Conservation (phyloP, 1,140 invertebrate species). For the Solenopsis invicta region DNA sequence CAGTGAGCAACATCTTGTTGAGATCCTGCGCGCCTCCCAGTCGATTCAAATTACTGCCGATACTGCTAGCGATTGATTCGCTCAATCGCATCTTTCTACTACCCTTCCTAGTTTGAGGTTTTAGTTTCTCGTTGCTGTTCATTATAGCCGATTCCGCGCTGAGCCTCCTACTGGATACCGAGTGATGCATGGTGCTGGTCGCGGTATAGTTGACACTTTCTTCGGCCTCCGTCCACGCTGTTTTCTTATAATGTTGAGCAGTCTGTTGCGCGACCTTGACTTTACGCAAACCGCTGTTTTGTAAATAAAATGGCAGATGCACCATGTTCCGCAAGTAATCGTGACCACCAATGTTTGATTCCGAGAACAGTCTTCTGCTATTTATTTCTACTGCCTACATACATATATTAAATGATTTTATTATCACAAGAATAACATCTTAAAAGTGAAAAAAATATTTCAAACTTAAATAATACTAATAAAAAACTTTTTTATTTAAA, state of each 20-base stretch:
- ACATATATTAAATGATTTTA: conserved; percentile 17
- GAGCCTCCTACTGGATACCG: conserved; percentile 91
- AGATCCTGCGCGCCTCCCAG: conserved; percentile 91
- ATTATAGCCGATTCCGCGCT: conserved; percentile 93
- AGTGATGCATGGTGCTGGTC: conserved; percentile 86
- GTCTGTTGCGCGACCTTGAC: conserved; percentile 95
- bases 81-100: conserved; percentile 92
- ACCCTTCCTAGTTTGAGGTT: conserved; percentile 87
- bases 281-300: conserved; percentile 97
- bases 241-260: conserved; percentile 87
- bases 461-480: too few species aligned
- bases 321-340: conserved; percentile 98
- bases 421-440: neutral
- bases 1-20: conserved; percentile 95
- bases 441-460: neutral
- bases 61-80: conserved; percentile 95
- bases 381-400: conserved; percentile 96
- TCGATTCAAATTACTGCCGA: conserved; percentile 94
- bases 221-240: conserved; percentile 85
- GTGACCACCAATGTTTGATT: conserved; percentile 96
- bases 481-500: too few species aligned
- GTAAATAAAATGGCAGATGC: conserved; percentile 98
- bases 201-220: conserved; percentile 86
- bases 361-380: conserved; percentile 93
- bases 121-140: conserved; percentile 92